Base-by-base conservation (phyloP, 2,888 invertebrate species). In the Caradrina kadenii region DNA sequence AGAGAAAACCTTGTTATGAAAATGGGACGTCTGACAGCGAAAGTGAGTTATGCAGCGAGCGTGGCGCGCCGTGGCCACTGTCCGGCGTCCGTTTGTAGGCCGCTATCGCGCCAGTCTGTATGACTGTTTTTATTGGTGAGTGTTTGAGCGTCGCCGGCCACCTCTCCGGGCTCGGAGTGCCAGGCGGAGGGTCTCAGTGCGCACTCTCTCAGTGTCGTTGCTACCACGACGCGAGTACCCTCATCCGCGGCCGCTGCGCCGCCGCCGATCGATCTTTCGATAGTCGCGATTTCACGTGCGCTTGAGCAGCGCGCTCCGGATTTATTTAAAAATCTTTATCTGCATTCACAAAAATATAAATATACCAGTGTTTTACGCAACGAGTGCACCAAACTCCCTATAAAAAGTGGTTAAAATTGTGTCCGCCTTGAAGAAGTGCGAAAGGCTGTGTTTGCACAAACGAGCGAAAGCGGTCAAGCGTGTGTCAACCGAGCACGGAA, bases 391-490 rank as follows among this genome's bases (percentile, higher is more conserved):
- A 52, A 39, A 39, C 55, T 70, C 66, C 69, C 70, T 80, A 15
- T 21, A 74, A 67, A 65, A 61, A 85, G 84, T 85, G 81, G 69
- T 79, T 80, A 64, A 80, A 60, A 74, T 74, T 78, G 76, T 69
- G 77, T 72, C 77, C 64, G 77, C 39, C 62, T 73, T 69, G 52
- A 65, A 81, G 66, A 72, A 82, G 82, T 76, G 78, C 78, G 76
- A 83, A 86, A 87, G 86, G 83, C 86, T 88, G 89, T 88, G 90
- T 91, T 92, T 92, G 90, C 88, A 88, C 87, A 87, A 89, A 85
- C 87, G 85, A 91, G 94, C 93, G 93, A 93, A 94, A 93, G 94
- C 93, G 92, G 92, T 90, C 91, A 89, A 89, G 88, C 90, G 88
- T 90, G 89, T 87, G 90, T 88, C 88, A 86, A 88, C 88, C 68